Percentiles rank a stretch among this genome's conserved stretches.
Conservation (phyloP, 2,888 invertebrate genomes). For the Seladonia tumulorum region DNA sequence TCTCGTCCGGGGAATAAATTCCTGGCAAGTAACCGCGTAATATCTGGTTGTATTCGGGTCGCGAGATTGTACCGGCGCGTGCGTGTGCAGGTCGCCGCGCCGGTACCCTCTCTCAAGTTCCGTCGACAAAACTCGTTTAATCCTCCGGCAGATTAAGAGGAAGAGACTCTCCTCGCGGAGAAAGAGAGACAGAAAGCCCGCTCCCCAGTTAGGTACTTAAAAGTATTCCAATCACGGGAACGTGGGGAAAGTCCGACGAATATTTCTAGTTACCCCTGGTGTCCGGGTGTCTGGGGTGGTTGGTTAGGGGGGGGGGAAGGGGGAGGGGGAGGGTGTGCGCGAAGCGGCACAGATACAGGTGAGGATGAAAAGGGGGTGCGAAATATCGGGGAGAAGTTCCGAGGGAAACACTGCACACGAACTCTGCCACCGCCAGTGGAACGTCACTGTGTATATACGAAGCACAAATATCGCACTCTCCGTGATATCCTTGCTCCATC, state of each 20-base stretch:
- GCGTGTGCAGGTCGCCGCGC: constrained; percentile 22
- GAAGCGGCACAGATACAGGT: constrained; percentile 22
- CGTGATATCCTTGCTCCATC: constrained; percentile 73
- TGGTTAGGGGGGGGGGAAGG: too few relatives aligned
- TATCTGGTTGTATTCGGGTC: constrained; percentile 35
- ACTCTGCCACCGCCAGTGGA: constrained; percentile 7
- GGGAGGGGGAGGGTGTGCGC: background rate
- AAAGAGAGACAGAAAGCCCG: constrained; percentile 38
- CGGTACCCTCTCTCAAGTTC: constrained; percentile 66
- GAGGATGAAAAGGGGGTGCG: constrained; percentile 36
- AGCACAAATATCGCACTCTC: constrained; percentile 47
- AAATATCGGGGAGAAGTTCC: constrained; percentile 22
- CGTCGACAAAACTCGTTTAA: constrained; percentile 77
- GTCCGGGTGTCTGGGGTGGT: constrained; percentile 32
- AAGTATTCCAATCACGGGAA: constrained; percentile 78
- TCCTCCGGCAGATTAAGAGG: constrained; percentile 75
- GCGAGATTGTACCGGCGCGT: constrained; percentile 20
- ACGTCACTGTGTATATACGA: constrained; percentile 33
- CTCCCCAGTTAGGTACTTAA: constrained; percentile 70
- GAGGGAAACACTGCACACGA: constrained; percentile 17
- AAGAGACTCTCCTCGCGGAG: constrained; percentile 62
- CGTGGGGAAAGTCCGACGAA: constrained; percentile 68
- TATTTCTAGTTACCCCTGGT: constrained; percentile 66
- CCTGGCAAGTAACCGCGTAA: constrained; percentile 35
- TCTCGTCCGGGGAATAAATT: constrained; percentile 28